phyloP scores from a whole-genome alignment of 2,113 vertebrate genomes.

The Zapus hudsonius region DNA sequence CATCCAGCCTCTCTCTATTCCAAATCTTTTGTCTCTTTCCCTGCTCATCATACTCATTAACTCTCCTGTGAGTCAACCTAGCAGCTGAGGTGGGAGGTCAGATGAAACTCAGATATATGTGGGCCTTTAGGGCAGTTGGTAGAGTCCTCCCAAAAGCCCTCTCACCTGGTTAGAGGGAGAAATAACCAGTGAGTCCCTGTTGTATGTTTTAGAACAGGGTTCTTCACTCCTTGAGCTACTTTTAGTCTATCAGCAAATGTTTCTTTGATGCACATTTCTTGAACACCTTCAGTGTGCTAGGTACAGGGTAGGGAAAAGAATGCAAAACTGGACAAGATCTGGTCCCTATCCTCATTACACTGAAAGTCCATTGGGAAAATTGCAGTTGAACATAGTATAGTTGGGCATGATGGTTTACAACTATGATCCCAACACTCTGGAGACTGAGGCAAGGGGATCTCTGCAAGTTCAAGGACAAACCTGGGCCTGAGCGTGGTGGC shows the following conservation, averaged over 20 bases:
- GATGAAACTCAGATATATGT: slow-evolving; percentile 68
- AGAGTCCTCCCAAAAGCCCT: slow-evolving; percentile 36
- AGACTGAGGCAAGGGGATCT: background rate
- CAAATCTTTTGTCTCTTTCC: slow-evolving; percentile 30
- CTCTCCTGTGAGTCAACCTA: slow-evolving; percentile 54
- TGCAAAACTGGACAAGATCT: slow-evolving; percentile 20
- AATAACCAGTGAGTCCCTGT: slow-evolving; percentile 37
- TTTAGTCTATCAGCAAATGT: background rate
- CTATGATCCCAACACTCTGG: background rate
- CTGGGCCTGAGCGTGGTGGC: too few species aligned
- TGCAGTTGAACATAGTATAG: slow-evolving; percentile 29
- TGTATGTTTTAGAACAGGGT: slow-evolving; percentile 24
- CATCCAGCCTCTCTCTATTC: background rate
- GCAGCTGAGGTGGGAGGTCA: slow-evolving; percentile 51
- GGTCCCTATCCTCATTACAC: slow-evolving; percentile 33
- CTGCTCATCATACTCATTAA: slow-evolving; percentile 62
- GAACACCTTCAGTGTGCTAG: background rate
- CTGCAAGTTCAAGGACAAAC: background rate
- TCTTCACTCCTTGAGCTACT: slow-evolving; percentile 5
- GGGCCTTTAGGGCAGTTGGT: background rate
- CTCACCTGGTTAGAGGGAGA: slow-evolving; percentile 1
- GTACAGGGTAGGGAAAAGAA: background rate
- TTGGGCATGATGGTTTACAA: background rate
- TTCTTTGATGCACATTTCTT: background rate
- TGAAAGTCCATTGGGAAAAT: slow-evolving; percentile 13